phyloP scores from a whole-genome alignment of 2,888 invertebrate species.

The Drosophila prostipennis region DNA sequence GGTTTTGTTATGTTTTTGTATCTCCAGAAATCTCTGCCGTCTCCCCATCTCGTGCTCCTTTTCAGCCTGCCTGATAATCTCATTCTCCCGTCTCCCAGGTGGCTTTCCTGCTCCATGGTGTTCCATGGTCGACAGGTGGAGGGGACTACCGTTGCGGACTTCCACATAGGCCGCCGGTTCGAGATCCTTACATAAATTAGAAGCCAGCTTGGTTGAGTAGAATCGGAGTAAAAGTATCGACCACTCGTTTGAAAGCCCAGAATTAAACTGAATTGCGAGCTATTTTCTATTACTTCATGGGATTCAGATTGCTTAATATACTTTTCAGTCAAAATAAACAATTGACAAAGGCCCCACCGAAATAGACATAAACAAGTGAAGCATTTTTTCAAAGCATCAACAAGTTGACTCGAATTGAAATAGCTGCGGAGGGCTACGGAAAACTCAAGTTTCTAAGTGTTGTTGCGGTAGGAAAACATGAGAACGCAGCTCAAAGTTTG shows the following conservation, averaged over 20 bases:
- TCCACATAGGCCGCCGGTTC: slow-evolving; percentile 64
- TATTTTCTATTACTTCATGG: not conserved
- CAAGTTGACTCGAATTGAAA: slow-evolving; percentile 9
- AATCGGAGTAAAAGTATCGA: not conserved
- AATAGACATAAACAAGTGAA: slow-evolving; percentile 37
- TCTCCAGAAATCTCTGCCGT: slow-evolving; percentile 24
- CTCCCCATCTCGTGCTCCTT: slow-evolving; percentile 52
- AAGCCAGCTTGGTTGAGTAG: slow-evolving; percentile 40
- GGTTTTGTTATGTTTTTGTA: accelerated
- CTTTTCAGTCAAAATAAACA: not conserved
- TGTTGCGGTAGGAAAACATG: slow-evolving; percentile 1
- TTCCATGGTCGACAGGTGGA: slow-evolving; percentile 19
- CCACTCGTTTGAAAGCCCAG: not conserved
- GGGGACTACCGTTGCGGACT: slow-evolving; percentile 24
- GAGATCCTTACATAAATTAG: slow-evolving; percentile 19
- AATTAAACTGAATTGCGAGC: not conserved
- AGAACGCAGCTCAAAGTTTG: slow-evolving; percentile 3
- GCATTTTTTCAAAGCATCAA: slow-evolving; percentile 8
- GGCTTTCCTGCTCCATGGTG: not conserved
- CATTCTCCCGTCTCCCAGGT: slow-evolving; percentile 3
- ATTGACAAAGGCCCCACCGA: slow-evolving; percentile 4
- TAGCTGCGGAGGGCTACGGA: not conserved
- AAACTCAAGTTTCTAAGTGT: not conserved
- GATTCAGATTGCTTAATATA: not conserved
- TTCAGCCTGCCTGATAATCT: slow-evolving; percentile 59